Base-by-base conservation (phyloP, 1,140 invertebrate genomes). In the Ectropis grisescens region DNA sequence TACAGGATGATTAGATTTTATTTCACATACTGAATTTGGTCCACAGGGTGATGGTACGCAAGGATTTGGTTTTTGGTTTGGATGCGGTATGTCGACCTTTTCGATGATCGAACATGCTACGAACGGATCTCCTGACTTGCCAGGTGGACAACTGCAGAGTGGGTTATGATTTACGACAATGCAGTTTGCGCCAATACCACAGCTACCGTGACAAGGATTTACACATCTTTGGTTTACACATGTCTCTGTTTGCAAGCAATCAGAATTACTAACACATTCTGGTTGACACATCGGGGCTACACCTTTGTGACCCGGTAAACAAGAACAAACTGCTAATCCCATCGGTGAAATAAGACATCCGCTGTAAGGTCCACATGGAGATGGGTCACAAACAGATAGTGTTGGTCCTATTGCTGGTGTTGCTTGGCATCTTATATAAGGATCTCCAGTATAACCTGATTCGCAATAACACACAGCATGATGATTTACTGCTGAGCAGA, bases 11-110 rank as follows among this genome's bases (percentile, higher is more conserved):
- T 88, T 87, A 66, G 91, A 87, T 75, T 89, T 90, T 24, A 93
- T 85, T 84, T 92, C 90, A 64, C 93, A 95, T 16, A 93, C 86
- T 0, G 93, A 94, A 76, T 94, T 93, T 8, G 91, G 88, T 32
- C 93, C 93, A 79, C 93, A 95, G 8, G 92, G 92, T 27, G 91
- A 92, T 19, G 91, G 91, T 25, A 85, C 67, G 62, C 93, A 96
- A 12, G 92, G 91, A 75, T 91, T 88, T n/a, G n/a, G n/a, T 48
- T 81, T 61, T 8, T 80, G 65, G 25, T 79, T 66, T 24, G 70
- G 71, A n/a, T n/a, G n/a, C n/a, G n/a, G n/a, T n/a, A n/a, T n/a
- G 46, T 60, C 60, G 24, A 79, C 68, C 35, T 75, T 69, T 16
- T 82, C 66, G 13, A 84, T 76, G 24, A 65, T 66, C 30, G 84